Percentiles rank a stretch among this genome's conserved stretches.
These are phyloP conservation scores for Aphaenogaster rudis DNA, from an alignment of 1,140 invertebrate species.

Conservation along the genomic window DNA sequence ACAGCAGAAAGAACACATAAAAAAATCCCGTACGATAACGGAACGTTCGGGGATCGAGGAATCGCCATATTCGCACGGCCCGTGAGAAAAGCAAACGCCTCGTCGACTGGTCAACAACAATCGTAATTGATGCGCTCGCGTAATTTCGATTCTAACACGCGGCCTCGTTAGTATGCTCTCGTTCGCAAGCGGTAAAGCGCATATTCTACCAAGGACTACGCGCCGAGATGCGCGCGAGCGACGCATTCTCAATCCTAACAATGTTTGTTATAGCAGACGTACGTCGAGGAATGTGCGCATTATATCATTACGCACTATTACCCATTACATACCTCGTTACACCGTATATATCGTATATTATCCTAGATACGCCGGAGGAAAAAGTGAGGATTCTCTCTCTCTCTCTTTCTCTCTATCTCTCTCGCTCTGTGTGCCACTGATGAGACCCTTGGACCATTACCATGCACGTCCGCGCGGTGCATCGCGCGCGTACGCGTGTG, in stretches of 20 bases:
- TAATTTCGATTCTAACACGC: slow-evolving; percentile 50
- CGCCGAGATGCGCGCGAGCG: slow-evolving; percentile 36
- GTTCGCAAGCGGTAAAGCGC: slow-evolving; percentile 43
- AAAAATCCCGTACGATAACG: slow-evolving; percentile 64
- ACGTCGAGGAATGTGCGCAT: slow-evolving; percentile 78
- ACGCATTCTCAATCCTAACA: slow-evolving; percentile 65
- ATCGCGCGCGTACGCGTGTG: background rate
- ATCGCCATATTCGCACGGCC: background rate
- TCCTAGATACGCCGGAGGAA: slow-evolving; percentile 67
- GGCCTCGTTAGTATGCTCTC: slow-evolving; percentile 51
- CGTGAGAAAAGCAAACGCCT: slow-evolving; percentile 13
- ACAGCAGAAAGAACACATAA: background rate
- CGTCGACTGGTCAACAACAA: background rate
- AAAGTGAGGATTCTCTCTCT: slow-evolving; percentile 64
- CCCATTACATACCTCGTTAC: slow-evolving; percentile 83
- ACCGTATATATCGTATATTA: slow-evolving; percentile 80
- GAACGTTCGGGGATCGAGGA: slow-evolving; percentile 33
- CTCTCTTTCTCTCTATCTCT: slow-evolving; percentile 13
- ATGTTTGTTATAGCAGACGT: slow-evolving; percentile 77
- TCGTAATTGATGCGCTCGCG: slow-evolving; percentile 43
- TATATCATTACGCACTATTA: slow-evolving; percentile 83
- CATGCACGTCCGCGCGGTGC: slow-evolving; percentile 56
- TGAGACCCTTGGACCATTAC: slow-evolving; percentile 73
- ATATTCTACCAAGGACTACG: slow-evolving; percentile 40
- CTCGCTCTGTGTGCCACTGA: slow-evolving; percentile 49